phyloP scores from a whole-genome alignment of 2,888 invertebrate species.

The Epinotia ramella region DNA sequence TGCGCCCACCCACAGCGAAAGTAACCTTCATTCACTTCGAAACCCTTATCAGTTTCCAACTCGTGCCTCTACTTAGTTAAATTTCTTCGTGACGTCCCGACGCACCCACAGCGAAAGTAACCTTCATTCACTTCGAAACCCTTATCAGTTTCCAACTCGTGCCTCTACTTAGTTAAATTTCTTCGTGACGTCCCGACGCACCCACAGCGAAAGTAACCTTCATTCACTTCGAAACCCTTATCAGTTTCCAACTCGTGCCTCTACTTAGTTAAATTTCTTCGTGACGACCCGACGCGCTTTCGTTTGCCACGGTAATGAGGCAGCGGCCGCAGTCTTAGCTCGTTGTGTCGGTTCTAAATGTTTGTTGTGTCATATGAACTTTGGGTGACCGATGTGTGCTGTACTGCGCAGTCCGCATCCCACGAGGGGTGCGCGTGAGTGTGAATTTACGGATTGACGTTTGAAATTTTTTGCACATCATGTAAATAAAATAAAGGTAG shows the following conservation, averaged over 20 bases:
- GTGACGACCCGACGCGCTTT: slow-evolving; percentile 38
- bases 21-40: slow-evolving; percentile 37
- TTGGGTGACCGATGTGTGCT: slow-evolving; percentile 27
- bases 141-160: slow-evolving; percentile 17
- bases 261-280: slow-evolving; percentile 40
- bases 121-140: slow-evolving; percentile 33
- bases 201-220: slow-evolving; percentile 47
- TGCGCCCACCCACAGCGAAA: slow-evolving; percentile 48
- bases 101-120: slow-evolving; percentile 47
- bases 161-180: too few species aligned
- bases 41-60: slow-evolving; percentile 16
- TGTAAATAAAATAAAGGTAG: slow-evolving; percentile 11
- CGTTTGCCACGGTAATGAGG: slow-evolving; percentile 26
- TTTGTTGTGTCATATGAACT: slow-evolving; percentile 29
- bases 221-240: slow-evolving; percentile 24
- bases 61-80: slow-evolving; percentile 14
- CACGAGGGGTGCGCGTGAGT: slow-evolving; percentile 19
- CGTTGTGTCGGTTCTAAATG: slow-evolving; percentile 25
- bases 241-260: slow-evolving; percentile 8
- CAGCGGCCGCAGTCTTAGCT: slow-evolving; percentile 3
- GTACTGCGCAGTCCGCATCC: slow-evolving; percentile 3
- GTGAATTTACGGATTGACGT: slow-evolving; percentile 8
- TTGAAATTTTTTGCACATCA: slow-evolving; percentile 2
- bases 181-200: too few species aligned
- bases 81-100: too few species aligned